Base-by-base conservation (phyloP, 2,113 vertebrate species). In the Oncorhynchus keta region DNA sequence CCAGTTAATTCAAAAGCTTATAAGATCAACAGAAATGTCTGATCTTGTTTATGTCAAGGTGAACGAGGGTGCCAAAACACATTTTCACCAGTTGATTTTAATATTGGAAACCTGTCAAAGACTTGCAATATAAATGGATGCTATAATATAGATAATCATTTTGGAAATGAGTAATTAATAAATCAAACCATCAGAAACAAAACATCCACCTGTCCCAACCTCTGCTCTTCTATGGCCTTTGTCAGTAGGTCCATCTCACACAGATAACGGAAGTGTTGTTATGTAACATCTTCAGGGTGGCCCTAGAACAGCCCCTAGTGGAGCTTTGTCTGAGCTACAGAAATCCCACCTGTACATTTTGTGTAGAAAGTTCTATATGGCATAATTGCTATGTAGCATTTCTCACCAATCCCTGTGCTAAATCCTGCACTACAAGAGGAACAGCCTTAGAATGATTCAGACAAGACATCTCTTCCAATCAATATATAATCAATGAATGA, bases 281-380 rank as follows among this genome's bases (percentile, higher is more conserved):
- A 14, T 14, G 51, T 72, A 61, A 72, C 26, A 7, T 45, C 16
- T 18, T 69, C 49, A 0, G n/a, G 72, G 48, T 55, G 77, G 6
- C 66, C 68, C 59, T 3, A 70, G 70, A 68, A 73, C 61, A 78
- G 75, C 77, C 77, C 73, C 39, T 61, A 61, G 74, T 81, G 79
- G 75, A 57, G 49, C 45, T 71, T 61, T 74, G 68, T 80, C 68
- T 79, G 70, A 28, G 48, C 57, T 64, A 3, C 71, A 51, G 8
- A 39, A 39, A 39, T 39, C 0, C 35, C 39, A 39, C 35, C 35
- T 35, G 22, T 70, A 69, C 70, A 80, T 59, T 70, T 79, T 79
- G 68, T 4, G 26, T 1, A 14, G 12, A 14, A 55, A 18, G 51
- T 7, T 1, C 8, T 69, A 1, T 4, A 74, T n/a, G 35, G 8